phyloP scores from a whole-genome alignment of 2,888 invertebrate genomes.

The Abrostola triplasia region DNA sequence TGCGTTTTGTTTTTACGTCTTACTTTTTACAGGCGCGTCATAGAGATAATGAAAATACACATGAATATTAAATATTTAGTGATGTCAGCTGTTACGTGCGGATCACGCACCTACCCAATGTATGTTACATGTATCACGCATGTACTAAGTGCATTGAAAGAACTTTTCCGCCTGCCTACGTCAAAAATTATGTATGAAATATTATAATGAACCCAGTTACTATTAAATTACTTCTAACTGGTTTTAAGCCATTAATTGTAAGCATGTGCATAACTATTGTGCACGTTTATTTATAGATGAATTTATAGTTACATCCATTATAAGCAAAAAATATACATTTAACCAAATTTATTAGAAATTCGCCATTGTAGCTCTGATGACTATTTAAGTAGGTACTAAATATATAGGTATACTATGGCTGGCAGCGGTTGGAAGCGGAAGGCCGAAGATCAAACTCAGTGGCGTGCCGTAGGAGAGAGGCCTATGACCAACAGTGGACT shows the following conservation, averaged over 20 bases:
- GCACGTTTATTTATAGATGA: constrained; percentile 15
- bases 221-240: constrained; percentile 13
- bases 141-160: constrained; percentile 7
- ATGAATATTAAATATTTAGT: no score
- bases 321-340: no score
- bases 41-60: no score
- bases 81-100: not conserved
- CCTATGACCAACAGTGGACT: no score
- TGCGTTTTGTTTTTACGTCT: no score
- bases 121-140: constrained; percentile 9
- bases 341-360: no score
- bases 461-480: no score
- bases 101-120: constrained; percentile 11
- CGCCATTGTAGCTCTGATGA: no score
- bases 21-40: no score
- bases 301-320: constrained; percentile 15
- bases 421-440: no score
- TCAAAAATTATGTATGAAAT: constrained; percentile 12
- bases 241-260: not conserved
- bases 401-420: no score
- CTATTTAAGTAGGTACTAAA: not conserved
- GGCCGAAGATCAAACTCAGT: no score
- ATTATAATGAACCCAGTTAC: constrained; percentile 10
- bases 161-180: constrained; percentile 20
- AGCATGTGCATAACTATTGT: constrained; percentile 9